These are phyloP conservation scores for Meloidogyne exigua DNA, from an alignment of 1,140 invertebrate species.

Conservation along the genomic window DNA sequence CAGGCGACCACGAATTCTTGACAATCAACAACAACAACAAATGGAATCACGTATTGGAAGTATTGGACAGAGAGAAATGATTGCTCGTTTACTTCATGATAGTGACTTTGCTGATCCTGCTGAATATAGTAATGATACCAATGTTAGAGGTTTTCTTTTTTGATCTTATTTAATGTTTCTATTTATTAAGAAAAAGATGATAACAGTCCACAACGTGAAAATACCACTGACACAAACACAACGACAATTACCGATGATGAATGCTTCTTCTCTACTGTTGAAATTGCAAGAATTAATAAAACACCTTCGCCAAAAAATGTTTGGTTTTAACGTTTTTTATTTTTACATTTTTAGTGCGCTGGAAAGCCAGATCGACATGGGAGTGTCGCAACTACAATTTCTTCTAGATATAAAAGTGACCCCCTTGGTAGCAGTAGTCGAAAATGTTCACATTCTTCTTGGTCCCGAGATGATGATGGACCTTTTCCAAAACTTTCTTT, in stretches of 20 bases:
- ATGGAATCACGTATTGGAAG: slow-evolving; percentile 40
- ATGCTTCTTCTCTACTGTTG: slow-evolving; percentile 3
- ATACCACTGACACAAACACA: background rate
- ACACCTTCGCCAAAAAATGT: background rate
- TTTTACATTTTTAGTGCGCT: background rate
- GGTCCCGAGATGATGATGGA: background rate
- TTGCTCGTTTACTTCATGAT: slow-evolving; percentile 45
- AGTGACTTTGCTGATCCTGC: slow-evolving; percentile 43
- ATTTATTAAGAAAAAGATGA: background rate
- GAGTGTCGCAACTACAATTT: slow-evolving; percentile 12
- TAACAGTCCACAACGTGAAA: background rate
- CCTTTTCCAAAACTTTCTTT: background rate
- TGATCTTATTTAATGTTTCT: background rate
- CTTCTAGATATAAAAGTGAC: slow-evolving; percentile 23
- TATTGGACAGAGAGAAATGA: slow-evolving; percentile 44
- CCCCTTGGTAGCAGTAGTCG: background rate
- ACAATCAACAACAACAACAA: slow-evolving; percentile 37
- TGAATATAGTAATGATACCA: slow-evolving; percentile 26
- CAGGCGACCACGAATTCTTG: slow-evolving; percentile 66
- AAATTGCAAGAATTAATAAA: background rate
- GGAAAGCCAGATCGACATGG: slow-evolving; percentile 14
- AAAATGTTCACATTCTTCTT: slow-evolving; percentile 2
- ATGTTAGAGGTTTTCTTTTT: background rate
- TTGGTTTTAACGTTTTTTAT: background rate
- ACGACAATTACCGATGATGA: background rate